These are phyloP conservation scores for Petrosia ficiformis DNA, from an alignment of 37 sponge, comb jelly and placozoan species.

Conservation along the genomic window DNA sequence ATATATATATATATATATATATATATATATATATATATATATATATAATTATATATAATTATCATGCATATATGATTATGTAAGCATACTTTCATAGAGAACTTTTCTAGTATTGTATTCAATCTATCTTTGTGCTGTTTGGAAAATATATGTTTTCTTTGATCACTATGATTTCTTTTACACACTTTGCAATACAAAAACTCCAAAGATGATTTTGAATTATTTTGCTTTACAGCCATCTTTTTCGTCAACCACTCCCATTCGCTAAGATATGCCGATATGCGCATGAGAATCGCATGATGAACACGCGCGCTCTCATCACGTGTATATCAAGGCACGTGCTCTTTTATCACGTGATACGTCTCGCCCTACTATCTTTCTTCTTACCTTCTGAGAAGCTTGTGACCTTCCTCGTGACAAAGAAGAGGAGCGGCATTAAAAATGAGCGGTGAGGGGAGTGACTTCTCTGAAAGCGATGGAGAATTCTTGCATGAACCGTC, in stretches of 20 bases:
- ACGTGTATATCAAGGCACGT: too few species aligned
- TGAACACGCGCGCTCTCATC: background rate
- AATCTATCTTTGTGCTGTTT: slow-evolving; percentile 52
- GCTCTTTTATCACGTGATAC: background rate
- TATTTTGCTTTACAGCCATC: background rate
- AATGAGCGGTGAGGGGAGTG: slow-evolving; percentile 1
- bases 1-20: too few species aligned
- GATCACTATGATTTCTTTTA: slow-evolving; percentile 59
- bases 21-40: too few species aligned
- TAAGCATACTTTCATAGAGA: slow-evolving; percentile 67
- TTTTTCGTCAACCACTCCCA: too few species aligned
- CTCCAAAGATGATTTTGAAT: background rate
- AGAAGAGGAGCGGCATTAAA: background rate
- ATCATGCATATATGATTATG: too few species aligned
- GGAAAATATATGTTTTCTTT: slow-evolving; percentile 69
- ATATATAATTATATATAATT: too few species aligned
- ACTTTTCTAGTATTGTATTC: slow-evolving; percentile 31
- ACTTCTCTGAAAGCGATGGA: slow-evolving; percentile 1
- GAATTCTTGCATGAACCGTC: background rate
- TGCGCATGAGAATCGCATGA: background rate
- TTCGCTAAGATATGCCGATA: too few species aligned
- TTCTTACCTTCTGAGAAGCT: background rate
- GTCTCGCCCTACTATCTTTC: background rate
- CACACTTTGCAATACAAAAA: slow-evolving; percentile 55
- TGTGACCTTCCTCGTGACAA: slow-evolving; percentile 27